These are phyloP conservation scores for Resseliella maxima DNA, from an alignment of 2,888 invertebrate species.

Conservation along the genomic window DNA sequence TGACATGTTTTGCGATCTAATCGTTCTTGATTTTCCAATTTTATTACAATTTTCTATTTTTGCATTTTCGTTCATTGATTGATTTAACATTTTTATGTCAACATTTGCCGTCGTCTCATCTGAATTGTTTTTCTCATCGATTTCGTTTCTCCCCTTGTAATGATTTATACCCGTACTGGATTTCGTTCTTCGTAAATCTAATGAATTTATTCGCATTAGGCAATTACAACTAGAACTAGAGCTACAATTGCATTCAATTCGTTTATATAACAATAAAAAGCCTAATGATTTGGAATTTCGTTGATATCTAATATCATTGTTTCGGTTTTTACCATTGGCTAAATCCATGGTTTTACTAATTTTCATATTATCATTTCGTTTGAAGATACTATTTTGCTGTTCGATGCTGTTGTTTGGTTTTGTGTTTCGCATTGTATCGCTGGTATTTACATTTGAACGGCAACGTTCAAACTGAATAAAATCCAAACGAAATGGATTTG, in stretches of 20 bases:
- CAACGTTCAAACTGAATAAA: slow-evolving; percentile 59
- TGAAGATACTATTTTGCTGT: neutral
- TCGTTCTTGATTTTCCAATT: neutral
- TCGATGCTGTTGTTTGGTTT: neutral
- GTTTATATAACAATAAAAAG: slow-evolving; percentile 52
- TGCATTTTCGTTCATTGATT: neutral
- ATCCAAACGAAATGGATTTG: slow-evolving; percentile 56
- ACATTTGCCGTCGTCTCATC: neutral
- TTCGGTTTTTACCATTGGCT: neutral
- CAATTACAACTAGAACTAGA: slow-evolving; percentile 53
- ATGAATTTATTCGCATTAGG: slow-evolving; percentile 3
- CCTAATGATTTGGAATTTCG: slow-evolving; percentile 56
- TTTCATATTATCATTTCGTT: neutral
- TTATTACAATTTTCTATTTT: neutral
- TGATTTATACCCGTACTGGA: slow-evolving; percentile 57
- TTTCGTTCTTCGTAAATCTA: slow-evolving; percentile 56
- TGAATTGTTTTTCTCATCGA: neutral
- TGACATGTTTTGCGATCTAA: neutral
- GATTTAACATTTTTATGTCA: neutral
- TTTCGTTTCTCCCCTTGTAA: slow-evolving; percentile 16
- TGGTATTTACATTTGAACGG: neutral
- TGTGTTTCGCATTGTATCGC: neutral
- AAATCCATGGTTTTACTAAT: slow-evolving; percentile 30
- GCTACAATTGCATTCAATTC: slow-evolving; percentile 8
- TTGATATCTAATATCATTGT: slow-evolving; percentile 42